phyloP scores from a whole-genome alignment of 2,113 vertebrate genomes.

The Buteo buteo region DNA sequence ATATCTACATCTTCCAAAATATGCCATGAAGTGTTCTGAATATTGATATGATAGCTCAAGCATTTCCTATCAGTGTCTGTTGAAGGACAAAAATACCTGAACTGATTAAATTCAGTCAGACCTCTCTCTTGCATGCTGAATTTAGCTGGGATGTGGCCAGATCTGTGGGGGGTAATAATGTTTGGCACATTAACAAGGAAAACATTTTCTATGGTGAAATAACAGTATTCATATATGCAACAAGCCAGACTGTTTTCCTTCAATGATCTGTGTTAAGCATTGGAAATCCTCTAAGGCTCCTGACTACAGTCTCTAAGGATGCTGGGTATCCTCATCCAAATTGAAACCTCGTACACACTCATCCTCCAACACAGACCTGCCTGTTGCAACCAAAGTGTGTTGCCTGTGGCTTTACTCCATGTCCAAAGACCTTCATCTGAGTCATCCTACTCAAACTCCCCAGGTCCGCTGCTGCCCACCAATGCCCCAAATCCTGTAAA shows the following conservation, averaged over 20 bases:
- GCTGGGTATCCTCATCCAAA: neutral
- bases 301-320: neutral
- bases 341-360: accelerated
- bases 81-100: slow-evolving; percentile 50
- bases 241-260: slow-evolving; percentile 40
- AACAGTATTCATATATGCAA: slow-evolving; percentile 40
- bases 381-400: neutral
- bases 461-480: neutral
- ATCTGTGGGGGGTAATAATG: neutral
- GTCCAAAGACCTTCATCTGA: neutral
- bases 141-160: slow-evolving; percentile 43
- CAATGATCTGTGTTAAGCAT: neutral
- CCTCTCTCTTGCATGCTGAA: neutral
- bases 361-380: neutral
- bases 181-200: slow-evolving; percentile 51
- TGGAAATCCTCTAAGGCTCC: slow-evolving; percentile 26
- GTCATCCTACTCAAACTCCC: neutral
- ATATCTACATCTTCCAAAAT: slow-evolving; percentile 42
- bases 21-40: neutral
- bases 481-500: neutral
- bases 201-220: slow-evolving; percentile 23
- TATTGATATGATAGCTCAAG: slow-evolving; percentile 30
- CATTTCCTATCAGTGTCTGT: neutral
- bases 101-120: slow-evolving; percentile 4
- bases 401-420: neutral